A percentile compares a stretch with the other conserved stretches of the same genome.
Conservation (phyloP, 2,797 vertebrate genomes). For the Furcifer pardalis region DNA sequence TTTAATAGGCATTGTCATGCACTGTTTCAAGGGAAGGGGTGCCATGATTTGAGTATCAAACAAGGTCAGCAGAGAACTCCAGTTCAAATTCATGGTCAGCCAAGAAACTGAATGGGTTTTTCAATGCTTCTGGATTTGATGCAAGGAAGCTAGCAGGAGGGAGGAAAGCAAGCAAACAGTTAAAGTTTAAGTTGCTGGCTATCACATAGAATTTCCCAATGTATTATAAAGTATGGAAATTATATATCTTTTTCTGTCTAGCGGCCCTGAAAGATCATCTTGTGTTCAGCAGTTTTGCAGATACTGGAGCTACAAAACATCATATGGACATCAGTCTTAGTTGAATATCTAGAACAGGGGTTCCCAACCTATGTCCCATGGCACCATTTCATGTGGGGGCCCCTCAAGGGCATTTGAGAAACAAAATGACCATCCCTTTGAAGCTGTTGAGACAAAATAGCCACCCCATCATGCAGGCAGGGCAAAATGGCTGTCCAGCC, state of each 20-base stretch:
- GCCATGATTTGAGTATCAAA: neutral
- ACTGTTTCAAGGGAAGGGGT: neutral
- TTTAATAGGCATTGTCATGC: neutral
- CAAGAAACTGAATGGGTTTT: neutral
- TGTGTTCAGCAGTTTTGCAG: neutral
- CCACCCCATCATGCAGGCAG: no score
- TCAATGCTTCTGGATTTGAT: no score
- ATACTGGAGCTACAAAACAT: neutral
- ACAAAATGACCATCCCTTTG: no score
- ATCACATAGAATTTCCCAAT: neutral
- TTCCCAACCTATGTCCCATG: no score
- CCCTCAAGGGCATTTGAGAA: no score
- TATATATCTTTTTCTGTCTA: neutral
- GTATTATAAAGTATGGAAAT: neutral
- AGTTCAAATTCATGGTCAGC: neutral
- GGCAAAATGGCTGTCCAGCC: no score
- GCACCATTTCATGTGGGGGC: no score
- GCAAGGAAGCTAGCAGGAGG: no score
- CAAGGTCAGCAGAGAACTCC: neutral
- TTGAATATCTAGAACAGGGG: no score
- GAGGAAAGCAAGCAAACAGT: neutral
- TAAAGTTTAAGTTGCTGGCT: neutral
- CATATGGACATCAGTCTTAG: neutral
- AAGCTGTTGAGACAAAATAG: no score
- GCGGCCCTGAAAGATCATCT: neutral